These are phyloP conservation scores for Gallinago paraguaiae DNA, from an alignment of 2,113 vertebrate species.

Conservation along the genomic window DNA sequence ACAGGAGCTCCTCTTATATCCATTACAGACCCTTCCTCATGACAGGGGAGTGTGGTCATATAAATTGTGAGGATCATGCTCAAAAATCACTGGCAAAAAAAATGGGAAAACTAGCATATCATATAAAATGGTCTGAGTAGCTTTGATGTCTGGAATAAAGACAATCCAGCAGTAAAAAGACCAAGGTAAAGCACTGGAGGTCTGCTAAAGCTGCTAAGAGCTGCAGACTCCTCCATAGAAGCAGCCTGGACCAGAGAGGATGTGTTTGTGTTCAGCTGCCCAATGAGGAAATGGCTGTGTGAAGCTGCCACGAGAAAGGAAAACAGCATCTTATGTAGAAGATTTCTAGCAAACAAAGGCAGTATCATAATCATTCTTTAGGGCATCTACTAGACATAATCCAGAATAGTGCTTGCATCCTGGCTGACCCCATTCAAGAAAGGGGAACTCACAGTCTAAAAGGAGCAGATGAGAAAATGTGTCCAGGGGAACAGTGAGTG, in stretches of 20 bases:
- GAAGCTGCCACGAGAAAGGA: background rate
- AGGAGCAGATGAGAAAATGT: background rate
- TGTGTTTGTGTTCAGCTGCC: background rate
- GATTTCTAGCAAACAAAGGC: background rate
- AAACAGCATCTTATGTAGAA: background rate
- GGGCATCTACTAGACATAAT: background rate
- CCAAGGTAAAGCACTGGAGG: background rate
- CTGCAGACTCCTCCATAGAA: background rate
- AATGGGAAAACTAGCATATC: rapidly evolving
- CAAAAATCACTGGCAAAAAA: background rate
- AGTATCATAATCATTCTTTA: background rate
- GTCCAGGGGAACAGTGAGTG: background rate
- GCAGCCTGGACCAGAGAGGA: background rate
- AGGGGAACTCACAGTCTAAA: background rate
- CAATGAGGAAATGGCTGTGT: background rate
- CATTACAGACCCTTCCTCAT: background rate
- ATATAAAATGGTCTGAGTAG: background rate
- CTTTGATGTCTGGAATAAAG: background rate
- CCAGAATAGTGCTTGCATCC: background rate
- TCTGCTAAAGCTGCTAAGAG: background rate
- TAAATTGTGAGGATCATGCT: background rate
- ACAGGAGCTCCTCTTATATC: background rate
- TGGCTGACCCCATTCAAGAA: background rate
- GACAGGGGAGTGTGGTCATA: rapidly evolving
- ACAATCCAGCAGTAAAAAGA: background rate